Evolutionary conservation across 2,888 invertebrate genomes (phyloP).

Genomic region (Calephelis perditalis): DNA sequence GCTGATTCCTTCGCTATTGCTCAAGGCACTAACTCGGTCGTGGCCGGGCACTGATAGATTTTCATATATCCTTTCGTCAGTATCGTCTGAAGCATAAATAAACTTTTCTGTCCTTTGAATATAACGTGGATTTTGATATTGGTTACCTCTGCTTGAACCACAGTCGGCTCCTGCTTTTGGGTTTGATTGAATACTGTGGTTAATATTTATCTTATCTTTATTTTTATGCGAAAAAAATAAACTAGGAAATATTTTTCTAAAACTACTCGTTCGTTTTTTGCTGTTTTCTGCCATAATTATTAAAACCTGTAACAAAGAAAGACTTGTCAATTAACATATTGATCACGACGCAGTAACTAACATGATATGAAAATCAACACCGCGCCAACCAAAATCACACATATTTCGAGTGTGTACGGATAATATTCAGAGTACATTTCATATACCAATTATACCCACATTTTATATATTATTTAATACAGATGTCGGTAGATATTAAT

Average conservation of each 20-base stretch:
- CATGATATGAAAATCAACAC: too few relatives aligned
- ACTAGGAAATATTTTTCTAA: constrained; percentile 59
- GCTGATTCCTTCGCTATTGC: constrained; percentile 42
- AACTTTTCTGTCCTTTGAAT: constrained; percentile 41
- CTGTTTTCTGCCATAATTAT: constrained; percentile 51
- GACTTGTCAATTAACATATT: too few relatives aligned
- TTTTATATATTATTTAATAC: too few relatives aligned
- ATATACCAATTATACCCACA: too few relatives aligned
- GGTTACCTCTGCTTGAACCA: constrained; percentile 41
- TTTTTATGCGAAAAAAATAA: constrained; percentile 56
- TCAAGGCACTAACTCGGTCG: constrained; percentile 38
- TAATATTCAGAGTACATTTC: too few relatives aligned
- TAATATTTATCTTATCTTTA: constrained; percentile 46
- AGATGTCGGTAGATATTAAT: too few relatives aligned
- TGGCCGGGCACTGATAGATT: constrained; percentile 45
- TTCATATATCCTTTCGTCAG: constrained; percentile 61
- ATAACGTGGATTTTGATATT: constrained; percentile 54
- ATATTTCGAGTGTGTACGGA: too few relatives aligned
- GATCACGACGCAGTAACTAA: too few relatives aligned
- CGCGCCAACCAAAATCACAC: too few relatives aligned
- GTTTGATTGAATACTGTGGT: constrained; percentile 36
- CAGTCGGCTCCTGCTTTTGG: constrained; percentile 30
- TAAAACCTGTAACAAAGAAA: constrained; percentile 34
- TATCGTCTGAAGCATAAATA: constrained; percentile 32
- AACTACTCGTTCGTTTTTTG: constrained; percentile 58